A percentile compares a stretch with the other conserved stretches of the same genome.
These are phyloP conservation scores for Sphinx pinastri DNA, from an alignment of 2,888 invertebrate species.

Conservation along the genomic window DNA sequence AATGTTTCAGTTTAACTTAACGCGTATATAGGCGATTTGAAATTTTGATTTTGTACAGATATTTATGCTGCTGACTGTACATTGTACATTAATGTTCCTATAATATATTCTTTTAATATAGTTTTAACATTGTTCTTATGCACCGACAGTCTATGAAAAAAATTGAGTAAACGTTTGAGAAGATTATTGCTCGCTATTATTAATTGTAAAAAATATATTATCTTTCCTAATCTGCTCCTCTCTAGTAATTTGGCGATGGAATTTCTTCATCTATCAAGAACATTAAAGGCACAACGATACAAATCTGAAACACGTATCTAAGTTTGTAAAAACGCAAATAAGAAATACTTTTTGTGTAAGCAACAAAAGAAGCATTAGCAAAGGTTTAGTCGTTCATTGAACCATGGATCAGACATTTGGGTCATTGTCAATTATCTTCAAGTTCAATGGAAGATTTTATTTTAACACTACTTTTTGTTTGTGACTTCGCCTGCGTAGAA, in stretches of 20 bases:
- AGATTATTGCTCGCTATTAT: not conserved
- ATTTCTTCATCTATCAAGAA: not conserved
- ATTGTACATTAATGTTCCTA: too few relatives aligned
- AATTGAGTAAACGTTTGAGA: not conserved
- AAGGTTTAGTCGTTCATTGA: constrained; percentile 58
- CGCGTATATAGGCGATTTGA: too few relatives aligned
- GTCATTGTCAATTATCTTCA: constrained; percentile 61
- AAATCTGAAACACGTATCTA: constrained; percentile 8
- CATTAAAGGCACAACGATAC: constrained; percentile 1
- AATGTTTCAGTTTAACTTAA: too few relatives aligned
- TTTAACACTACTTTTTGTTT: not conserved
- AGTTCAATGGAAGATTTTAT: constrained; percentile 53
- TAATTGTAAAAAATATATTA: not conserved
- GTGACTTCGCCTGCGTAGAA: not conserved
- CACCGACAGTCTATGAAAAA: not conserved
- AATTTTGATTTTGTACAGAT: too few relatives aligned
- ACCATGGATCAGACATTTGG: constrained; percentile 66
- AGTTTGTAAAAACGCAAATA: not conserved
- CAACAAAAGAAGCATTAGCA: constrained; percentile 42
- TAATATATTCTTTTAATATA: too few relatives aligned
- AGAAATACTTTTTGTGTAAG: constrained; percentile 25
- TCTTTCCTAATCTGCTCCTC: not conserved
- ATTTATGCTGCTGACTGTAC: too few relatives aligned
- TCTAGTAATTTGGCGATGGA: not conserved
- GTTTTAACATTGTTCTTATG: not conserved